Evolutionary conservation across 2,888 invertebrate genomes (phyloP).

Genomic region (Dichetophora obliterata): DNA sequence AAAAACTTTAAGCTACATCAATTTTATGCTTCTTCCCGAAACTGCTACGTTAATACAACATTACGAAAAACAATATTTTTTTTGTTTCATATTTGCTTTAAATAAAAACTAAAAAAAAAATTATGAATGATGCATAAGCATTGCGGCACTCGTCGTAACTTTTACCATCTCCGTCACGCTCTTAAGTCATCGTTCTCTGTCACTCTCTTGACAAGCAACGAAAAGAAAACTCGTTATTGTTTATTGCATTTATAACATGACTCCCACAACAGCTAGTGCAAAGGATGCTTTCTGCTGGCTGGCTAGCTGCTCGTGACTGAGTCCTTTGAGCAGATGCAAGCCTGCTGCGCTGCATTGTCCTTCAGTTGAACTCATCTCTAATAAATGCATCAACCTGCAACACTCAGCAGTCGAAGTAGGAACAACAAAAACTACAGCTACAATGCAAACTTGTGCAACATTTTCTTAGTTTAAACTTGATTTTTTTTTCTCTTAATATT

Average conservation of each 20-base stretch:
- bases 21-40: not conserved
- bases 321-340: constrained; percentile 1
- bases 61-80: not conserved
- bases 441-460: not conserved
- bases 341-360: constrained; percentile 7
- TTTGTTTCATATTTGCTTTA: constrained; percentile 1
- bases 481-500: not conserved
- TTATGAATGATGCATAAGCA: constrained; percentile 11
- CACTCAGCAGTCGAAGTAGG: not conserved
- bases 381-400: constrained; percentile 11
- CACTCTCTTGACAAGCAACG: not conserved
- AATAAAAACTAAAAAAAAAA: not conserved
- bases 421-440: not conserved
- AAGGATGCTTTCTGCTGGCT: not conserved
- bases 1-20: not conserved
- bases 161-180: not conserved
- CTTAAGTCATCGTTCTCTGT: not conserved
- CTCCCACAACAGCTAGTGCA: not conserved
- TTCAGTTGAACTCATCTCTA: constrained; percentile 2
- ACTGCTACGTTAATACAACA: constrained; percentile 6
- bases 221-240: constrained; percentile 1
- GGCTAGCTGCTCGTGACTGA: not conserved
- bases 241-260: constrained; percentile 12
- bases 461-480: not conserved
- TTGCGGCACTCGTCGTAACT: not conserved